These are phyloP conservation scores for Chamaea fasciata DNA, from an alignment of 2,113 vertebrate species.

Conservation along the genomic window DNA sequence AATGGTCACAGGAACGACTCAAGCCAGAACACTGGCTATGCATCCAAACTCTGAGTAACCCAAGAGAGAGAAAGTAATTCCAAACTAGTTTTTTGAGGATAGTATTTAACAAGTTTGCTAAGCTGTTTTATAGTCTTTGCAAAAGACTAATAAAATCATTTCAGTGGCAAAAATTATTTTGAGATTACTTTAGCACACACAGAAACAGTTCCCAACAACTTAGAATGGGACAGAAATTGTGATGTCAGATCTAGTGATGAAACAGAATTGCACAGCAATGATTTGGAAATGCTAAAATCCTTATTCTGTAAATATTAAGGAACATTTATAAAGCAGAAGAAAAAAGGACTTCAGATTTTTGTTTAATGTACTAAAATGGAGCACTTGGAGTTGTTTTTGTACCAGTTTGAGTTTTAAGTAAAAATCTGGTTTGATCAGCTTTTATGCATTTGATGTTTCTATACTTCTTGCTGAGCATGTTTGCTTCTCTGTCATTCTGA, in stretches of 20 bases:
- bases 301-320: background rate
- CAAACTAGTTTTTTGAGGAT: background rate
- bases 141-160: background rate
- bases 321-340: background rate
- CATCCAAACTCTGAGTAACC: background rate
- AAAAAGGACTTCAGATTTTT: background rate
- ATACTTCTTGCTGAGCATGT: background rate
- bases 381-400: background rate
- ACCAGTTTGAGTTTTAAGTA: background rate
- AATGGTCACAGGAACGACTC: background rate
- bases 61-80: background rate
- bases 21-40: background rate
- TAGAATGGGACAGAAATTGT: background rate
- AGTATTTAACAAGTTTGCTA: background rate
- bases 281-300: background rate
- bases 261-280: background rate
- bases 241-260: background rate
- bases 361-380: background rate
- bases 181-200: background rate
- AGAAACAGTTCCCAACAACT: background rate
- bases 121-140: background rate
- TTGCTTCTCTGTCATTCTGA: background rate
- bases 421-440: background rate
- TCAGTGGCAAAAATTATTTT: background rate
- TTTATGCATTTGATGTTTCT: background rate